These are phyloP conservation scores for Platycercus adscitus DNA, from an alignment of 2,113 vertebrate genomes.

Conservation along the genomic window DNA sequence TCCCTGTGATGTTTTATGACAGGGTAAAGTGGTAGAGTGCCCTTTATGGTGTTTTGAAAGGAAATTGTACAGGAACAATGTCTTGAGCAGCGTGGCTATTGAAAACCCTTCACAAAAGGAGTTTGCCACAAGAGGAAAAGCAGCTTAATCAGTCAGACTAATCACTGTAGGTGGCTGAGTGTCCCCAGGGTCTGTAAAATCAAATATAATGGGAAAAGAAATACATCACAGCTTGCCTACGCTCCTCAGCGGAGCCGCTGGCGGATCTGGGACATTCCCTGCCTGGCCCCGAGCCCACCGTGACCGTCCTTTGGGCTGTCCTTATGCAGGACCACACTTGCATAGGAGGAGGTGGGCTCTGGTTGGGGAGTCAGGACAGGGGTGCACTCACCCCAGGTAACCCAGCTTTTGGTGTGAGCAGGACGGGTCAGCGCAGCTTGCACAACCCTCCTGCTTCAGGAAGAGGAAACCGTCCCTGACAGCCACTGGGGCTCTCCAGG, in stretches of 20 bases:
- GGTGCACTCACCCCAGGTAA: not conserved
- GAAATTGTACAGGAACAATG: slow-evolving; percentile 45
- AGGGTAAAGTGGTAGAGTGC: slow-evolving; percentile 23
- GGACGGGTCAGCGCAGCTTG: not conserved
- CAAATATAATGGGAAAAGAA: slow-evolving; percentile 52
- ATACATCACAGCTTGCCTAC: slow-evolving; percentile 13
- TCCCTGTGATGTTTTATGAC: not conserved
- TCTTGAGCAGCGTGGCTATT: not conserved
- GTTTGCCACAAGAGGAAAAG: slow-evolving; percentile 59
- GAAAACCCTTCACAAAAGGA: slow-evolving; percentile 51
- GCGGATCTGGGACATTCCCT: not conserved
- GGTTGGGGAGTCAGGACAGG: not conserved
- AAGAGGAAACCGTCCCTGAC: slow-evolving; percentile 18
- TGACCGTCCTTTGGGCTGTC: not conserved
- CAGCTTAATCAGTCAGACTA: slow-evolving; percentile 48
- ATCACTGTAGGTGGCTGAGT: slow-evolving; percentile 58
- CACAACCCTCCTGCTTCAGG: slow-evolving; percentile 22
- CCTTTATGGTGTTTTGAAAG: slow-evolving; percentile 41
- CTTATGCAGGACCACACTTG: not conserved
- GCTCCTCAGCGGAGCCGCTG: not conserved
- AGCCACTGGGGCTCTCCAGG: not conserved
- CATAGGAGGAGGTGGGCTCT: not conserved
- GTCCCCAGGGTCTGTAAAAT: slow-evolving; percentile 65
- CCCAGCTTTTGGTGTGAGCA: fast-evolving
- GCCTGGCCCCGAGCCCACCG: not conserved